Percentiles rank a stretch among this genome's conserved stretches.
Evolutionary conservation across 2,888 invertebrate genomes (phyloP).

Genomic region (Rhorus exstirpatorius): DNA sequence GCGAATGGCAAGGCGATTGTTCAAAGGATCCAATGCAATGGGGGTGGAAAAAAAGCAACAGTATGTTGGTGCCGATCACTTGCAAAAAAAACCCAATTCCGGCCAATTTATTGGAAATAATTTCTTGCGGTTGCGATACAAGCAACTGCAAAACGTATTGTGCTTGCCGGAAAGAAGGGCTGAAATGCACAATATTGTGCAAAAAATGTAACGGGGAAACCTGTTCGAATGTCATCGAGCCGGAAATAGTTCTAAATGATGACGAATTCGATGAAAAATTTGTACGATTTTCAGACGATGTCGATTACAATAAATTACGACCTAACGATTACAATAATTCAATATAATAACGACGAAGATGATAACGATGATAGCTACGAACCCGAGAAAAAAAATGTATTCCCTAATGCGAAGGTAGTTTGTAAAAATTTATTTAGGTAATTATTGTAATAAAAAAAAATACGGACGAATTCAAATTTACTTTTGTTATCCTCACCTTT

Average conservation of each 20-base stretch:
- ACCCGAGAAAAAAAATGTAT: no score
- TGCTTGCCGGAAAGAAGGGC: slow-evolving; percentile 22
- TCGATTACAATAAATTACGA: no score
- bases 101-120: slow-evolving; percentile 20
- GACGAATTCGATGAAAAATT: slow-evolving; percentile 11
- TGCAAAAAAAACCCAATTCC: slow-evolving; percentile 34
- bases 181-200: slow-evolving; percentile 7
- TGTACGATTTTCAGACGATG: not conserved
- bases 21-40: slow-evolving; percentile 35
- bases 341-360: no score
- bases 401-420: no score
- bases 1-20: slow-evolving; percentile 32
- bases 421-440: no score
- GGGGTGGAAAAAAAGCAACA: slow-evolving; percentile 28
- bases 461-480: no score
- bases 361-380: no score
- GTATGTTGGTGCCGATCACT: slow-evolving; percentile 27
- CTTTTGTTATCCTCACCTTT: no score
- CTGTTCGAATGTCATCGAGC: slow-evolving; percentile 18
- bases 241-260: slow-evolving; percentile 33
- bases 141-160: slow-evolving; percentile 18
- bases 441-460: no score
- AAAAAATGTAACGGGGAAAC: slow-evolving; percentile 30
- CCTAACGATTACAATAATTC: no score
- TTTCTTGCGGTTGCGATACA: slow-evolving; percentile 15